Evolutionary conservation across 2,113 vertebrate species (phyloP), one percentile per base, ranked within the genome.

Genomic region (Blennius ocellaris): DNA sequence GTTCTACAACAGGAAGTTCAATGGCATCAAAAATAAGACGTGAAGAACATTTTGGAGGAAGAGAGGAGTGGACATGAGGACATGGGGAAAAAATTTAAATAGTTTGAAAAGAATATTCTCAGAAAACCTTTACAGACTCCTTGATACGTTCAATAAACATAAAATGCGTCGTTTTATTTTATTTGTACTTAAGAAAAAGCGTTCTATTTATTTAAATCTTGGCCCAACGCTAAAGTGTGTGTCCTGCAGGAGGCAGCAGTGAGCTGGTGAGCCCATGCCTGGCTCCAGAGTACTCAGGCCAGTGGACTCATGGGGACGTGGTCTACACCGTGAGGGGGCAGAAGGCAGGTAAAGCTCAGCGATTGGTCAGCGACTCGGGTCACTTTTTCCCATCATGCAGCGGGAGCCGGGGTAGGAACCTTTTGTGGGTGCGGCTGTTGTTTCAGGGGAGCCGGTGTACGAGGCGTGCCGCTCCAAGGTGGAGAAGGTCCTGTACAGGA

Each of bases 191-290:
- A n/a, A n/a, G n/a, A n/a, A n/a, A n/a, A n/a, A n/a, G n/a, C n/a
- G n/a, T n/a, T 30, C 2, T 30, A 30, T 30, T 30, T 30, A 30
- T 30, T 30, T 30, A 30, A 30, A 30, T 30, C 2, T 30, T 30
- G 4, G 21, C 21, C 21, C 4, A 4, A 30, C 21, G 4, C 4
- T 30, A 30, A 30, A 30, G 21, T 47, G n/a, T 50, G 30, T 38
- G 61, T 4, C 65, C 93, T 96, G 96, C 94, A 81, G 90, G 83
- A 73, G 90, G 94, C 86, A 93, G 90, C 61, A 91, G 91, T 44
- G 94, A 94, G 54, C 85, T 99, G 80, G 62, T 96, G 81, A 99
- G 96, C 71, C 94, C 96, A n/a, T 99, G 97, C 86, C 85, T 98
- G 48, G 78, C 96, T 73, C 92, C 96, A 7, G 90, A 90, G 63